Base-by-base conservation (phyloP, 2,113 vertebrate species). In the Eudyptes chrysolophus region DNA sequence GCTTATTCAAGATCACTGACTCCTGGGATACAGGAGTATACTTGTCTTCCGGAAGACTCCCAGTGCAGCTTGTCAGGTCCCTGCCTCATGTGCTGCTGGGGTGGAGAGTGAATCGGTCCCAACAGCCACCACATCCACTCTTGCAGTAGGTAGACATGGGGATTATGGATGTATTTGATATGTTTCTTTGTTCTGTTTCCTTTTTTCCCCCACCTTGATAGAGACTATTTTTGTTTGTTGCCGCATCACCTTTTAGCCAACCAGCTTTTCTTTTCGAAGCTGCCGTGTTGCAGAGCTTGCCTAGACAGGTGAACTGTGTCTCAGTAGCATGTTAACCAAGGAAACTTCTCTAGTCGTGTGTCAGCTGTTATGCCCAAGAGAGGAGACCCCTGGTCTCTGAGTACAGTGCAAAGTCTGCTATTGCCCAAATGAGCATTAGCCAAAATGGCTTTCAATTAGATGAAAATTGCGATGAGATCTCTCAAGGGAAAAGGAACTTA, bases 61-160 rank as follows among this genome's bases (percentile, higher is more conserved):
- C 25, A 16, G 3, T 25, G 27, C 13, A 75, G 25, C 9, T 75
- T 44, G 21, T 58, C 21, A 40, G 9, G 25, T 58, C 49, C 17
- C 9, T 75, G 15, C 34, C 12, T 88, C 0, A 0, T 3, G 0
- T 40, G 15, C 38, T 71, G 24, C 20, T 46, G 48, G 21, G 21
- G 7, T 52, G 55, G 30, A 48, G 13, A 10, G 15, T 8, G 9
- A 20, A 12, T 68, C 30, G 61, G 46, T 16, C 54, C 38, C 11
- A 30, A 3, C n/a, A 62, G 54, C 30, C 7, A 17, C 24, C 24
- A 24, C 24, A 14, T 70, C 49, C 29, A 26, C 10, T 60, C 36
- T 64, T 72, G 32, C n/a, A 49, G 22, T 16, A 71, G 11, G 38
- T 42, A 36, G 57, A 46, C 18, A 13, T 15, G 19, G 12, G 26